Conservation (phyloP, 1,140 invertebrate species). For the Hydropsyche tenuis region DNA sequence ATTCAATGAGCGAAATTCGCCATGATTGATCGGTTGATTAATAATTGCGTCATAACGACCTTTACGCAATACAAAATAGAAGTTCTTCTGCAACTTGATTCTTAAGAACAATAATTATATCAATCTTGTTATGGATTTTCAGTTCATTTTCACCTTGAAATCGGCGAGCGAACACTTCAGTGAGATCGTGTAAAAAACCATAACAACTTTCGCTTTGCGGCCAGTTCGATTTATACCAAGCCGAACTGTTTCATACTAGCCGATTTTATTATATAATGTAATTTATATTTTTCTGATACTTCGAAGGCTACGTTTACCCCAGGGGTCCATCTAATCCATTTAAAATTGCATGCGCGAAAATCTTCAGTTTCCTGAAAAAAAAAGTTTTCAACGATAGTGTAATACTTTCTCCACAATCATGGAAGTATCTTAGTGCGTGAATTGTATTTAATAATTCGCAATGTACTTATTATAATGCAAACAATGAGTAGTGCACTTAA, state of each 20-base stretch:
- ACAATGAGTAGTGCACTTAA: no score
- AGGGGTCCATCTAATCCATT: no score
- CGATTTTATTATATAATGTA: conserved; percentile 10
- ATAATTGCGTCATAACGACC: background rate
- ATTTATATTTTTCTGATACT: no score
- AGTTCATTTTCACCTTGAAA: conserved; percentile 29
- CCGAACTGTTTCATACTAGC: conserved; percentile 17
- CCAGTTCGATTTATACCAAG: conserved; percentile 15
- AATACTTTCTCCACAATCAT: no score
- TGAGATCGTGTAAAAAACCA: conserved; percentile 1
- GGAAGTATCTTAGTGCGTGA: no score
- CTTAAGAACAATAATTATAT: background rate
- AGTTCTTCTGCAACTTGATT: background rate
- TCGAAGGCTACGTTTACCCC: no score
- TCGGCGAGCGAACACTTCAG: background rate
- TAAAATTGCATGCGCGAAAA: no score
- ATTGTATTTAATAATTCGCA: no score
- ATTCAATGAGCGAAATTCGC: background rate
- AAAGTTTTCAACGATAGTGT: no score
- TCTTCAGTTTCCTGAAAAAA: no score
- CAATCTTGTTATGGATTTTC: no score
- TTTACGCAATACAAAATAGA: background rate
- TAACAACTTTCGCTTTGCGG: conserved; percentile 40
- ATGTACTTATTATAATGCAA: no score
- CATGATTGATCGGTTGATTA: background rate